These are phyloP conservation scores for Ruditapes philippinarum DNA, from an alignment of 1,140 invertebrate genomes.

Conservation along the genomic window DNA sequence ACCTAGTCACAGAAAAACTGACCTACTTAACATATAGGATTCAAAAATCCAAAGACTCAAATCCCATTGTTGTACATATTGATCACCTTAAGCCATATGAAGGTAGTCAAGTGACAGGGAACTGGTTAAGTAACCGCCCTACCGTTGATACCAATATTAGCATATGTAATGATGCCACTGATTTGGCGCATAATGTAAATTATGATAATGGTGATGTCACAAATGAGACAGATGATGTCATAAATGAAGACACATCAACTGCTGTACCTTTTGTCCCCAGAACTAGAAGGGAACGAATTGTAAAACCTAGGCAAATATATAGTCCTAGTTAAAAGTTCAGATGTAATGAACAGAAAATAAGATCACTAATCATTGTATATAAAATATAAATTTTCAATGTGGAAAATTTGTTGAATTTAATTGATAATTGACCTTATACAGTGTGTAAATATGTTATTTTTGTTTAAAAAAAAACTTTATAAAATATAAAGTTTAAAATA, in stretches of 20 bases:
- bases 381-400: not conserved
- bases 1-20: conserved; percentile 14
- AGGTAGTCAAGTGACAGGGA: not conserved
- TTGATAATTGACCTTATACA: not conserved
- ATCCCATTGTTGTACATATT: conserved; percentile 60
- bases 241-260: too few species aligned
- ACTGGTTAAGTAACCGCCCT: not conserved
- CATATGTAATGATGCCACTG: not conserved
- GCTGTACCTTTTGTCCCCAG: not conserved
- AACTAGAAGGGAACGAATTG: not conserved
- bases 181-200: too few species aligned
- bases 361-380: not conserved
- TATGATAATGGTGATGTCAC: not conserved
- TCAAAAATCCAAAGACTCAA: not conserved
- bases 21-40: conserved; percentile 37
- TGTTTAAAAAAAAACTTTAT: not conserved
- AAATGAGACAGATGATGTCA: not conserved
- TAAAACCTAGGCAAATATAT: conserved; percentile 1
- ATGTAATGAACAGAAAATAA: not conserved
- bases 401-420: not conserved
- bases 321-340: not conserved
- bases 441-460: not conserved
- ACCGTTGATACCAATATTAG: too few species aligned
- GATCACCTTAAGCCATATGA: conserved; percentile 69
- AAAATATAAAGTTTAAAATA: too few species aligned